A percentile compares a stretch with the other conserved stretches of the same genome.
These are phyloP conservation scores for Osmerus mordax DNA, from an alignment of 2,113 vertebrate species.

Conservation along the genomic window DNA sequence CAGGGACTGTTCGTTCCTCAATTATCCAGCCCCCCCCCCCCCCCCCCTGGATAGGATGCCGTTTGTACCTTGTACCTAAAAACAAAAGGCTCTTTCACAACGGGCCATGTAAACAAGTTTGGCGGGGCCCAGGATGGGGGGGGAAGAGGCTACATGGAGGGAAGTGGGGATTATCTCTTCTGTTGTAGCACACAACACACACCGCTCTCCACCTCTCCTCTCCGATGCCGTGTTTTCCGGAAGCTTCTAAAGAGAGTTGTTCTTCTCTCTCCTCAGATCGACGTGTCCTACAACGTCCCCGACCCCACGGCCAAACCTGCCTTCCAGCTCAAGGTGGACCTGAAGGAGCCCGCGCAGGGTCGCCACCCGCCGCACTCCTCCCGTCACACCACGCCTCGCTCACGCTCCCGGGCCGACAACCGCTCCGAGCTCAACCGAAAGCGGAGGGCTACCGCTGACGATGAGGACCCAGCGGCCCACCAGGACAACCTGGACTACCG, in stretches of 20 bases:
- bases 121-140: no score
- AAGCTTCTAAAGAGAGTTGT: neutral
- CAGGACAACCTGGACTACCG: constrained; percentile 84
- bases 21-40: constrained; percentile 10
- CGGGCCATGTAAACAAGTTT: constrained; percentile 19
- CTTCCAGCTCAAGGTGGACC: constrained; percentile 84
- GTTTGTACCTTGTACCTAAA: constrained; percentile 45
- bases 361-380: constrained; percentile 34
- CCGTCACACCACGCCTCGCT: constrained; percentile 16
- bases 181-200: neutral
- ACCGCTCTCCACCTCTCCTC: neutral
- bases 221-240: neutral
- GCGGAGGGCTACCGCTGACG: constrained; percentile 71
- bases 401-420: constrained; percentile 64
- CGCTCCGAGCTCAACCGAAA: constrained; percentile 66
- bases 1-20: constrained; percentile 48
- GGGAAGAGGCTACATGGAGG: neutral
- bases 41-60: constrained; percentile 35
- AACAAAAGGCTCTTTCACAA: constrained; percentile 49
- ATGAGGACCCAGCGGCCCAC: constrained; percentile 84
- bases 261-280: constrained; percentile 70
- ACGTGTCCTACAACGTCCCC: constrained; percentile 88
- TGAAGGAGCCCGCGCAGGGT: constrained; percentile 80
- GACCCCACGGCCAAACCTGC: constrained; percentile 87
- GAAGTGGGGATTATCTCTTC: neutral